Evolutionary conservation across 2,797 vertebrate genomes (phyloP).

Genomic region (Taeniopygia guttata): DNA sequence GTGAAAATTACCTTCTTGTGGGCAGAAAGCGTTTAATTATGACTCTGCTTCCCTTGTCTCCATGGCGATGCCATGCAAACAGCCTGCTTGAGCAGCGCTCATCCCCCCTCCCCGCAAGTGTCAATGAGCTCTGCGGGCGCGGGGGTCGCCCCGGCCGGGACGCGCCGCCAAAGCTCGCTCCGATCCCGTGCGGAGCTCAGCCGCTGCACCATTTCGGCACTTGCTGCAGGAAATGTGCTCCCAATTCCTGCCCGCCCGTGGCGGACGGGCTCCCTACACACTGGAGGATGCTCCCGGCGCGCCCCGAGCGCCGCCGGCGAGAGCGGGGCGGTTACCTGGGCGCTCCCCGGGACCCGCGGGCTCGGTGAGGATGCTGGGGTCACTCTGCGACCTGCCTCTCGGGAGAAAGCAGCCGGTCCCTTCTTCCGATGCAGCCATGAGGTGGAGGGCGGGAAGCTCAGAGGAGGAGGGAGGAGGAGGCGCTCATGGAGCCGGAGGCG

Average conservation of each 20-base stretch:
- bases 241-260: not conserved
- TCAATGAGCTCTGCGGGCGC: not conserved
- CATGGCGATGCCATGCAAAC: slow-evolving; percentile 70
- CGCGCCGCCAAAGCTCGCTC: not conserved
- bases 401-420: slow-evolving; percentile 83
- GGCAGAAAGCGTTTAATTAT: slow-evolving; percentile 70
- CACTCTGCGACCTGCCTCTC: slow-evolving; percentile 91
- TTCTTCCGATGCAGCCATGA: slow-evolving; percentile 88
- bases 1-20: slow-evolving; percentile 71
- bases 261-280: not conserved
- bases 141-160: not conserved
- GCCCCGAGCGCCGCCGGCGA: not conserved
- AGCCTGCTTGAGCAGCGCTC: slow-evolving; percentile 57
- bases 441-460: slow-evolving; percentile 61
- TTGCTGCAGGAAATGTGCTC: not conserved
- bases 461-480: slow-evolving; percentile 39
- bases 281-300: not conserved
- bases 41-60: slow-evolving; percentile 73
- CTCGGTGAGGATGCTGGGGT: slow-evolving; percentile 92
- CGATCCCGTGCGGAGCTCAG: not conserved
- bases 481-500: slow-evolving; percentile 71
- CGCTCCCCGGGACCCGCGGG: slow-evolving; percentile 74
- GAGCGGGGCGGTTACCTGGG: slow-evolving; percentile 78
- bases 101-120: slow-evolving; percentile 27
- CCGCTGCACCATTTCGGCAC: not conserved